Conservation (phyloP, 1,140 invertebrate species). For the Eulimnadia texana region DNA sequence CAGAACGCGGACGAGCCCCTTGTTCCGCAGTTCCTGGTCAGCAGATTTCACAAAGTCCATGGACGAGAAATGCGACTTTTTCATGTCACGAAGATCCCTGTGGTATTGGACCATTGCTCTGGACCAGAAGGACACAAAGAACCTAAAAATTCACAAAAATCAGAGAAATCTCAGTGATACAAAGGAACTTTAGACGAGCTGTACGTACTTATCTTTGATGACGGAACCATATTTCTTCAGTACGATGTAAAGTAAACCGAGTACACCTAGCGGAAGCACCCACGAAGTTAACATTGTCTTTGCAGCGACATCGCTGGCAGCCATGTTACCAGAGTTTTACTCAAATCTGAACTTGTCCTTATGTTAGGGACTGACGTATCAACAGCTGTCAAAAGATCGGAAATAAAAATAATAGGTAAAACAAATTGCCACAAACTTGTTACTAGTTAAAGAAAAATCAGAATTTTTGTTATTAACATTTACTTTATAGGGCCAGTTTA, state of each 20-base stretch:
- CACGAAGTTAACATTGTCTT: background rate
- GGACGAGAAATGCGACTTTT: slow-evolving; percentile 15
- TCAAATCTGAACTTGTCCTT: too few relatives aligned
- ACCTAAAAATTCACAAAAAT: background rate
- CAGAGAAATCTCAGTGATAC: background rate
- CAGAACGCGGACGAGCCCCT: slow-evolving; percentile 19
- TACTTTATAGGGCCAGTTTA: too few relatives aligned
- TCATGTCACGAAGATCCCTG: background rate
- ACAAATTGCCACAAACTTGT: too few relatives aligned
- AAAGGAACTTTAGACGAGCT: background rate
- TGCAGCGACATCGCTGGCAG: background rate
- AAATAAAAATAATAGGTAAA: too few relatives aligned
- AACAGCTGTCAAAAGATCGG: too few relatives aligned
- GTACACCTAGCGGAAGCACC: background rate
- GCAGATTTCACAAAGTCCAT: slow-evolving; percentile 15
- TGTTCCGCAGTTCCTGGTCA: slow-evolving; percentile 3
- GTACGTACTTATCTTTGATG: background rate
- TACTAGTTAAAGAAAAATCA: too few relatives aligned
- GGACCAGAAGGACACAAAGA: slow-evolving; percentile 5
- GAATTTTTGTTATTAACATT: too few relatives aligned
- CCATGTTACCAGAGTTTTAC: too few relatives aligned
- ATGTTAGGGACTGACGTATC: too few relatives aligned
- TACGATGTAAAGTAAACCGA: background rate
- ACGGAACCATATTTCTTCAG: slow-evolving; percentile 4
- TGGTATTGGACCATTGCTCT: slow-evolving; percentile 13